Percentiles rank a stretch among this genome's conserved stretches.
phyloP scores from a whole-genome alignment of 2,797 vertebrate species.

The Microhierax caerulescens region DNA sequence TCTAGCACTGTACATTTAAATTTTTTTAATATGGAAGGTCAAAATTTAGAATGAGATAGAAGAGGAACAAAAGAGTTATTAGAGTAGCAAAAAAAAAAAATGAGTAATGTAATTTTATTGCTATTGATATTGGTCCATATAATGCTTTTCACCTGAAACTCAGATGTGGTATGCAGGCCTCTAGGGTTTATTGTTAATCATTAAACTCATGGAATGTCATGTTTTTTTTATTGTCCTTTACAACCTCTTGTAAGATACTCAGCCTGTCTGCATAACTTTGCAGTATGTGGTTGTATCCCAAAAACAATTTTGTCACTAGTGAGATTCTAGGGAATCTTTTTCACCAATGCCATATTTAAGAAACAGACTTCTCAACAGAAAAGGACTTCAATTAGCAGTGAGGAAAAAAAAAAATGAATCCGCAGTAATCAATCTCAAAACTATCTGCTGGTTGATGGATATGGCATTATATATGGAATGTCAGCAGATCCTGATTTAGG shows the following conservation, averaged over 20 bases:
- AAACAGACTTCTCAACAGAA: background rate
- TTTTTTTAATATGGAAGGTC: background rate
- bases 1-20: background rate
- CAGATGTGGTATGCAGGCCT: background rate
- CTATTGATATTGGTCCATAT: background rate
- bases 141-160: background rate
- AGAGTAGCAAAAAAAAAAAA: background rate
- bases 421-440: background rate
- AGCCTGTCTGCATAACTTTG: background rate
- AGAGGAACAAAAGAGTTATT: background rate
- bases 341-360: rapidly evolving
- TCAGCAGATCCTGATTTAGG: background rate
- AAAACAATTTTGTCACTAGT: background rate
- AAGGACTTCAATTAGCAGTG: background rate
- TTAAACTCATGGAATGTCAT: background rate
- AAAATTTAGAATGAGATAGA: background rate
- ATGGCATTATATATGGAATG: background rate
- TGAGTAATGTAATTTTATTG: background rate
- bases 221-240: background rate
- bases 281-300: background rate
- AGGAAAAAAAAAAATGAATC: background rate
- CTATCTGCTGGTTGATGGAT: background rate
- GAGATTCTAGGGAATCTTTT: background rate
- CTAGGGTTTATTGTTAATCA: background rate
- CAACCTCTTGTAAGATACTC: background rate